phyloP scores from a whole-genome alignment of 2,888 invertebrate genomes.

The Epistrophella euchroma region DNA sequence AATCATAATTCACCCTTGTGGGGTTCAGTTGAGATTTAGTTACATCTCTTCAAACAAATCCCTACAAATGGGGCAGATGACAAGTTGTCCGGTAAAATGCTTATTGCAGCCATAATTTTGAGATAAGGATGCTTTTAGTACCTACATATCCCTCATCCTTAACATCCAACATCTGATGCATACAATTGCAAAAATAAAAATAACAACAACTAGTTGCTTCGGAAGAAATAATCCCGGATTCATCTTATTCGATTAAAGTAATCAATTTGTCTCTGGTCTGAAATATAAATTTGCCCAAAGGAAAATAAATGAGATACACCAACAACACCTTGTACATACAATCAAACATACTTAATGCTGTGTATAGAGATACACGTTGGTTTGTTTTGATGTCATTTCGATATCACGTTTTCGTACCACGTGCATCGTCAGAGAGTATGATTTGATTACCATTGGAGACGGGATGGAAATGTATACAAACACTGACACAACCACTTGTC shows the following conservation, averaged over 20 bases:
- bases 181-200: background rate
- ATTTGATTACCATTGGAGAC: slow-evolving; percentile 76
- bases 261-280: slow-evolving; percentile 45
- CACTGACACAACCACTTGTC: slow-evolving; percentile 5
- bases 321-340: slow-evolving; percentile 26
- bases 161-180: background rate
- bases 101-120: background rate
- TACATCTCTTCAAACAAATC: slow-evolving; percentile 30
- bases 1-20: slow-evolving; percentile 44
- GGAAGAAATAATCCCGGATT: slow-evolving; percentile 42
- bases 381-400: slow-evolving; percentile 78
- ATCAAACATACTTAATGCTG: background rate
- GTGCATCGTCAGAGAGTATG: slow-evolving; percentile 79
- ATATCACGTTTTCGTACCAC: slow-evolving; percentile 83
- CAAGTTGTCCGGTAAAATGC: background rate
- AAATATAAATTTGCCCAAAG: slow-evolving; percentile 34
- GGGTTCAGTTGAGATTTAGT: slow-evolving; percentile 39
- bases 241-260: slow-evolving; percentile 38
- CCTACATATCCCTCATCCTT: background rate
- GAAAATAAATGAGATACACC: slow-evolving; percentile 42
- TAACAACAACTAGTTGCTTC: slow-evolving; percentile 57
- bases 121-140: background rate
- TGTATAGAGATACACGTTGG: slow-evolving; percentile 70
- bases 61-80: slow-evolving; percentile 4
- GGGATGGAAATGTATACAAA: slow-evolving; percentile 67